Evolutionary conservation across 1,140 invertebrate species (phyloP).

Genomic region (Chrysoperla carnea): DNA sequence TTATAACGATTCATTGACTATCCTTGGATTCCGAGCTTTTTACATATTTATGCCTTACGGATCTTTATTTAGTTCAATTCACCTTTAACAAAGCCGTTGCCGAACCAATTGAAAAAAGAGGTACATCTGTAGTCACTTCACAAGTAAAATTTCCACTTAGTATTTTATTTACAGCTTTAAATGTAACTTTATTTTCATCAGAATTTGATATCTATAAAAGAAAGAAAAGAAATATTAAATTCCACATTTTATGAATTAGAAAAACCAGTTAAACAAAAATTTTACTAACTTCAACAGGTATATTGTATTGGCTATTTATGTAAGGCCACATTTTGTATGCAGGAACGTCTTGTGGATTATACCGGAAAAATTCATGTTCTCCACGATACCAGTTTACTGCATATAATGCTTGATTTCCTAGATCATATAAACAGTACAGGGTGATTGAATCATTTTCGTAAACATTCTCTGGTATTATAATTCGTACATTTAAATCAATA

Average conservation of each 20-base stretch:
- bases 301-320: neutral
- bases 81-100: no score
- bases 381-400: constrained; percentile 1
- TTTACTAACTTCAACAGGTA: neutral
- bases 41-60: no score
- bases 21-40: no score
- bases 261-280: no score
- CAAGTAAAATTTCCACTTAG: neutral
- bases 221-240: neutral
- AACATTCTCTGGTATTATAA: neutral
- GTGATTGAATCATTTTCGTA: neutral
- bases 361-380: neutral
- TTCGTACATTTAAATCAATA: neutral
- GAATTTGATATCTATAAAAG: neutral
- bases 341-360: neutral
- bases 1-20: no score
- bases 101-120: neutral
- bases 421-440: neutral
- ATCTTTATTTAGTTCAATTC: no score
- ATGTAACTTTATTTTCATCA: neutral
- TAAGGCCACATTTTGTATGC: neutral
- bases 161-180: neutral
- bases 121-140: constrained; percentile 1
- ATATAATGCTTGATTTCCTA: neutral
- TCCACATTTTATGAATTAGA: no score